These are phyloP conservation scores for Leptinotarsa texana DNA, from an alignment of 1,140 invertebrate species.

Conservation along the genomic window DNA sequence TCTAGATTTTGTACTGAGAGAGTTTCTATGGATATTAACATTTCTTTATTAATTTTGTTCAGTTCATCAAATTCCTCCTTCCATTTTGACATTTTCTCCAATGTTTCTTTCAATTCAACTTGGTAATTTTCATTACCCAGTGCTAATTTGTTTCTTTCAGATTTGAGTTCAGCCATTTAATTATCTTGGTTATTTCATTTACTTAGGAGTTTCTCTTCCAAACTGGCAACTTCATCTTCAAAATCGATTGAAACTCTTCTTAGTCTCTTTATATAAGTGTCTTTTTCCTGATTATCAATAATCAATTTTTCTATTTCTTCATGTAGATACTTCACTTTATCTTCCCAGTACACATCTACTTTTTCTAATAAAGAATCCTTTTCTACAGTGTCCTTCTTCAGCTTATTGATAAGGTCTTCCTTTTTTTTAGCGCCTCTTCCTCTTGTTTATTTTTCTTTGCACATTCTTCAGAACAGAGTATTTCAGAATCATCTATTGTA, in stretches of 20 bases:
- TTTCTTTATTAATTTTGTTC: conserved; percentile 4
- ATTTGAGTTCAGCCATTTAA: neutral
- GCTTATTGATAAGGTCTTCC: too few species aligned
- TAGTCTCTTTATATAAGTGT: neutral
- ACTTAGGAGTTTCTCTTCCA: conserved; percentile 9
- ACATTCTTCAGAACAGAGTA: too few species aligned
- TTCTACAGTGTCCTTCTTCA: neutral
- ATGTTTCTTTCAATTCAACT: neutral
- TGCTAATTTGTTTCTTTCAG: neutral
- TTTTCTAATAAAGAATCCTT: conserved; percentile 13
- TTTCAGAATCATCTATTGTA: too few species aligned
- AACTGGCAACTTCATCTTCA: neutral
- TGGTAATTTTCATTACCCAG: neutral
- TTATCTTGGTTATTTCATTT: conserved; percentile 4
- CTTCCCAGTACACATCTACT: conserved; percentile 11
- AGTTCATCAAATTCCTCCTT: neutral
- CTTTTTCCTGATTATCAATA: neutral
- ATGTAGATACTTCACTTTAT: conserved; percentile 14
- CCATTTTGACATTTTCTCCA: neutral
- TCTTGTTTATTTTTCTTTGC: too few species aligned
- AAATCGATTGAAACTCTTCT: conserved; percentile 13
- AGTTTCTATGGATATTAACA: conserved; percentile 3
- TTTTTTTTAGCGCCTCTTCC: too few species aligned
- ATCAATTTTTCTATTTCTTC: conserved; percentile 11
- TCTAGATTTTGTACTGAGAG: neutral